phyloP scores from a whole-genome alignment of 1,140 invertebrate species.

The Streblospio benedicti region DNA sequence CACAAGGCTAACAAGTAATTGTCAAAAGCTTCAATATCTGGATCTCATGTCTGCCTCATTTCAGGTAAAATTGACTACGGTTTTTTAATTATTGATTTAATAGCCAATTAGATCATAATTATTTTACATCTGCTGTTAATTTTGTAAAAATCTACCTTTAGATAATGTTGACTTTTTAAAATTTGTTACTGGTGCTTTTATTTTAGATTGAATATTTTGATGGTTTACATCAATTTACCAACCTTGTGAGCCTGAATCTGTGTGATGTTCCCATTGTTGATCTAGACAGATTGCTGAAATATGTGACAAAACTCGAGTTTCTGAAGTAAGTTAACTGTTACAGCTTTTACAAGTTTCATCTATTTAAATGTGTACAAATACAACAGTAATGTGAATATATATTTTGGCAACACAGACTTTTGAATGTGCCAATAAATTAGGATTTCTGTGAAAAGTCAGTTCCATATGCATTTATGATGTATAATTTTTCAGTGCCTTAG shows the following conservation, averaged over 20 bases:
- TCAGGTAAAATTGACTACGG: no score
- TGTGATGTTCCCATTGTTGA: slow-evolving; percentile 58
- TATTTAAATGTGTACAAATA: background rate
- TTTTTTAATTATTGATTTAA: no score
- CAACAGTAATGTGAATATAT: background rate
- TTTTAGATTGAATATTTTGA: slow-evolving; percentile 45
- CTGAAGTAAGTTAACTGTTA: slow-evolving; percentile 43
- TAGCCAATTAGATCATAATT: no score
- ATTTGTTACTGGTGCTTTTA: no score
- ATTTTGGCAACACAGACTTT: background rate
- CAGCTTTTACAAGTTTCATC: slow-evolving; percentile 11
- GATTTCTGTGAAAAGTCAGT: background rate
- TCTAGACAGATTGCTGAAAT: slow-evolving; percentile 47
- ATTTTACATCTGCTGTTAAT: no score
- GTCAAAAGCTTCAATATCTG: slow-evolving; percentile 58
- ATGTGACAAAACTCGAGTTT: slow-evolving; percentile 54
- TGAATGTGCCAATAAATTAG: background rate
- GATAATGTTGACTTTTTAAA: no score
- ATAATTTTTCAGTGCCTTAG: slow-evolving; percentile 59
- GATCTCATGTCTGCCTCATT: no score
- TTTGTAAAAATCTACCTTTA: no score
- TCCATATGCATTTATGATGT: background rate
- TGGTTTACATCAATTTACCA: slow-evolving; percentile 14
- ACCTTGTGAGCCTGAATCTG: slow-evolving; percentile 62
- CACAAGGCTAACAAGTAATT: slow-evolving; percentile 53